Percentiles rank a stretch among this genome's conserved stretches.
These are phyloP conservation scores for Antigone vipio DNA, from an alignment of 2,113 vertebrate species.

Conservation along the genomic window DNA sequence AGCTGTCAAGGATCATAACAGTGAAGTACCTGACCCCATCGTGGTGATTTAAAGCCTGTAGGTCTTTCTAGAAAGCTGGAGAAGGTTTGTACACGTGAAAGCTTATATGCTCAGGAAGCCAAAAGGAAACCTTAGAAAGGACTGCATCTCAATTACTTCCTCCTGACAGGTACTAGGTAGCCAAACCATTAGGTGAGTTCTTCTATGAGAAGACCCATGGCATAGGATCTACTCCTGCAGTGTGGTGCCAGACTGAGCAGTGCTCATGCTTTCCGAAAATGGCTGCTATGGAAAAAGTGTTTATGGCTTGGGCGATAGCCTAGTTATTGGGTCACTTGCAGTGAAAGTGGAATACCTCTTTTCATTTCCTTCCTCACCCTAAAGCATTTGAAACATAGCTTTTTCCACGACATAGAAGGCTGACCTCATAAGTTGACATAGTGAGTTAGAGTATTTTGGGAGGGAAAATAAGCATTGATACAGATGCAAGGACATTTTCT, in stretches of 20 bases:
- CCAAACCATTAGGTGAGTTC: neutral
- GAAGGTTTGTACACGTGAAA: neutral
- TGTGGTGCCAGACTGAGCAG: neutral
- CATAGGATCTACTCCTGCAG: neutral
- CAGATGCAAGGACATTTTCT: neutral
- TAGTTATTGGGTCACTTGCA: neutral
- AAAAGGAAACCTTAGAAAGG: neutral
- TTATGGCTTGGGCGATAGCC: neutral
- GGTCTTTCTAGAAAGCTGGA: neutral
- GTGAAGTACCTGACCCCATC: neutral
- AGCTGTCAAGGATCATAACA: neutral
- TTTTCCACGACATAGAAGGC: neutral
- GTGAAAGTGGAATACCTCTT: neutral
- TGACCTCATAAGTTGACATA: neutral
- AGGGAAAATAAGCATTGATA: neutral
- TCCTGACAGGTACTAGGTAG: neutral
- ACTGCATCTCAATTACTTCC: neutral
- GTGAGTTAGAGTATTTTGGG: neutral
- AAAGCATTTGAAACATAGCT: neutral
- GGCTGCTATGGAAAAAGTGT: neutral
- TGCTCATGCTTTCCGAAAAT: neutral
- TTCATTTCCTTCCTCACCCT: neutral
- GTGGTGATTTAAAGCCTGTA: fast-evolving
- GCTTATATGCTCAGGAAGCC: neutral
- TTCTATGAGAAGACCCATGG: neutral